Evolutionary conservation across 2,888 invertebrate species (phyloP), one percentile per base, ranked within the genome.

Genomic region (Agelastica alni): DNA sequence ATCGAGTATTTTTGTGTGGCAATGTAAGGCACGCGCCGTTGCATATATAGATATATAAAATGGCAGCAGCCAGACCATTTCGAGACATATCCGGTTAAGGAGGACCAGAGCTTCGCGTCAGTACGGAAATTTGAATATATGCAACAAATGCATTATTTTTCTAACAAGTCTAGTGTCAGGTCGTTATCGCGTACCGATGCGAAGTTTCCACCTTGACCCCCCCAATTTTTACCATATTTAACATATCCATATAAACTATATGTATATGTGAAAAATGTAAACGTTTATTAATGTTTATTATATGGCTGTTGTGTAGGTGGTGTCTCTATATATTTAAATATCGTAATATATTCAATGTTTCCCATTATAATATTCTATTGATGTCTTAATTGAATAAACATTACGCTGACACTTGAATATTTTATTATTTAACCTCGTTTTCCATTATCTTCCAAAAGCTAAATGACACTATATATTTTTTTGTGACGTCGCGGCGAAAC

Each of bases 61-160:
- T 63, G 67, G 69, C 63, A 65, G 60, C 63, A 52, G 74, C 75
- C 73, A 74, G 77, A 77, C 77, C 77, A 77, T 76, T 77, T 76
- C 77, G 64, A 76, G 73, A 77, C 77, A 77, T 77, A 77, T 76
- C 77, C 70, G 74, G 75, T 68, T 65, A 63, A 54, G 69, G 66
- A 60, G 59, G 65, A 62, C 70, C 71, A 60, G 61, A 56, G 60
- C 70, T 74, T 75, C 72, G 74, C 74, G 73, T 74, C 72, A 64
- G 69, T 70, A 74, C 74, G 76, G 64, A 58, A 59, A 63, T 64
- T 39, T 31, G 13, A 12, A 36, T 68, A 66, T 68, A 60, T 58
- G 61, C 51, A 59, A 62, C 59, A 53, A 60, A 59, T 66, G 69
- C 67, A 72, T 73, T 75, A 75, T 75, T 75, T 74, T 75, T 74